Evolutionary conservation across 2,888 invertebrate species (phyloP).

Genomic region (Rhagium mordax): DNA sequence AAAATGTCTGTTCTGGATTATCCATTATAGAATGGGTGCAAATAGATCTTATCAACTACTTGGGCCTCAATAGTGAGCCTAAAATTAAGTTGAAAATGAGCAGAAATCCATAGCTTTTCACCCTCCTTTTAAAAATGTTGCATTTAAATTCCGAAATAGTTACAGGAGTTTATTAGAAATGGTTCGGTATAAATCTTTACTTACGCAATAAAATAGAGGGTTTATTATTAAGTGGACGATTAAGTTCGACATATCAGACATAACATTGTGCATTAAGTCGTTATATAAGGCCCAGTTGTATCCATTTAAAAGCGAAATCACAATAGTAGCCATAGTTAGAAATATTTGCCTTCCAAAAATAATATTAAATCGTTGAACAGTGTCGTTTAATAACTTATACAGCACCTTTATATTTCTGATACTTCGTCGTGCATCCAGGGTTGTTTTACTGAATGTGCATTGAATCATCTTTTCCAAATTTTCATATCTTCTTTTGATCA

Average conservation of each 20-base stretch:
- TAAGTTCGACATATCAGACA: neutral
- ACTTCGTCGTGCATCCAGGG: neutral
- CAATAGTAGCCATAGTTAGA: neutral
- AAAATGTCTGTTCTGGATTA: no score
- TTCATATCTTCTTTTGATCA: neutral
- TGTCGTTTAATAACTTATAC: neutral
- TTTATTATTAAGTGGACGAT: neutral
- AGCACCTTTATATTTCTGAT: neutral
- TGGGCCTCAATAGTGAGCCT: no score
- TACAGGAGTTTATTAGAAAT: no score
- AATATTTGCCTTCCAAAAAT: slow-evolving; percentile 10
- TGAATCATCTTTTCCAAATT: neutral
- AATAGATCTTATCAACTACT: no score
- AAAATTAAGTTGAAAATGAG: no score
- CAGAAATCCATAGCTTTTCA: no score
- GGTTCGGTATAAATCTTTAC: neutral
- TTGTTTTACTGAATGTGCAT: neutral
- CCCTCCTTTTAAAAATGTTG: no score
- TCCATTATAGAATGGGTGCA: no score
- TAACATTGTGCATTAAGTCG: neutral
- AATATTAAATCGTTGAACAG: neutral
- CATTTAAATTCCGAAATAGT: no score
- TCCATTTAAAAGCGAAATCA: neutral
- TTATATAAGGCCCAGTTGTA: neutral
- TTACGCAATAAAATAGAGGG: neutral